phyloP scores from a whole-genome alignment of 2,113 vertebrate species.

The Australoheros scitulus region DNA sequence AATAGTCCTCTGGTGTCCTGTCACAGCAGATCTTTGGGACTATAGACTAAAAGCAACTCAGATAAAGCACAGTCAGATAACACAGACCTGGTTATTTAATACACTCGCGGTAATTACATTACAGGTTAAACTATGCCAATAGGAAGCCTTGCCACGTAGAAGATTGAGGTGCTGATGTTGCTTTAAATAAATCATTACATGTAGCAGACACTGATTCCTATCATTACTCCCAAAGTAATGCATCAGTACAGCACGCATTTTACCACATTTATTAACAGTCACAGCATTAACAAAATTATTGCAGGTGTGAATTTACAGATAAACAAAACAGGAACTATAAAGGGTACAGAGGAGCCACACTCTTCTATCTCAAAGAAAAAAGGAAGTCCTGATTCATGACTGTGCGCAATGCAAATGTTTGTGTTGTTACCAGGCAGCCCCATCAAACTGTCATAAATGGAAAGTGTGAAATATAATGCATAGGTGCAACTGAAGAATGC shows the following conservation, averaged over 20 bases:
- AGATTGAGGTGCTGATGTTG: background rate
- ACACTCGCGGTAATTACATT: conserved; percentile 36
- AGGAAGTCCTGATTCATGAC: conserved; percentile 30
- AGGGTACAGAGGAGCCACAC: background rate
- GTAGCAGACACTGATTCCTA: background rate
- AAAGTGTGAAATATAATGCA: background rate
- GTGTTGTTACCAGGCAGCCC: background rate
- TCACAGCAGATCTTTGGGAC: conserved; percentile 42
- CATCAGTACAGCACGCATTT: background rate
- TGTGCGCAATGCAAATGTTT: background rate
- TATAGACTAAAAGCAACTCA: conserved; percentile 10
- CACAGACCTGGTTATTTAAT: conserved; percentile 25
- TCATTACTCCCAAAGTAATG: background rate
- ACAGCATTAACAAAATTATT: background rate
- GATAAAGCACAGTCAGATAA: conserved; percentile 23
- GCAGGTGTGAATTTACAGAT: background rate
- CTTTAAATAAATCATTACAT: conserved; percentile 21
- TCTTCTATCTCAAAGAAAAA: background rate
- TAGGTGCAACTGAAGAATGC: background rate
- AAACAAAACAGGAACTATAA: conserved; percentile 26
- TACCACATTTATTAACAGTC: background rate
- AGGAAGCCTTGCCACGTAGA: background rate
- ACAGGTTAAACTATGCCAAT: background rate
- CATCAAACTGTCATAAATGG: background rate
- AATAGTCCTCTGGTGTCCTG: conserved; percentile 16